Evolutionary conservation across 2,113 vertebrate genomes (phyloP).

Genomic region (Turnix velox): DNA sequence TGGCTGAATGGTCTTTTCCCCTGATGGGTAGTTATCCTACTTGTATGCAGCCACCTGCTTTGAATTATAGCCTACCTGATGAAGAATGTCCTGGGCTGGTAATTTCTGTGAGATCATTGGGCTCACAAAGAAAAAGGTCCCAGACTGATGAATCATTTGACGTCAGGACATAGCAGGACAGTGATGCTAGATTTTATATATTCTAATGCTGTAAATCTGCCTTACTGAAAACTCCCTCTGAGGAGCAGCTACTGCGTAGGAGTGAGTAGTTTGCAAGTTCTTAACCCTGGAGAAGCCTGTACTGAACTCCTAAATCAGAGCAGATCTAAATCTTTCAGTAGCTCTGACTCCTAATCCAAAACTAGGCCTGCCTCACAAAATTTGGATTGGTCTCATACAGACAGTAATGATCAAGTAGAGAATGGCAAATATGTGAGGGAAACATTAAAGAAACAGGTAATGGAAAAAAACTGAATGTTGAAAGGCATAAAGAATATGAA

Average conservation of each 20-base stretch:
- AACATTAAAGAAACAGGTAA: conserved; percentile 7
- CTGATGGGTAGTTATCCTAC: background rate
- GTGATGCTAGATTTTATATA: background rate
- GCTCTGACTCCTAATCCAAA: background rate
- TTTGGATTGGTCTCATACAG: background rate
- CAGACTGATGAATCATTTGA: background rate
- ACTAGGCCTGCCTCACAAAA: background rate
- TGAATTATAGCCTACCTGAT: background rate
- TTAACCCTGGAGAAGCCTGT: background rate
- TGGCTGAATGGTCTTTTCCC: background rate
- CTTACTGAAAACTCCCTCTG: background rate
- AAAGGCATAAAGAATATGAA: background rate
- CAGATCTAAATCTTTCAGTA: conserved; percentile 8
- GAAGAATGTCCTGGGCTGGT: background rate
- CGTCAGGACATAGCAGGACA: background rate
- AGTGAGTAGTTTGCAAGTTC: background rate
- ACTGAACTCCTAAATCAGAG: background rate
- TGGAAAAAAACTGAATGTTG: background rate
- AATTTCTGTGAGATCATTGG: background rate
- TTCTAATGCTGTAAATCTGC: background rate
- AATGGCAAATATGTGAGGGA: background rate
- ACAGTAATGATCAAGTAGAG: background rate
- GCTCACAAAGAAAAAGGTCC: background rate
- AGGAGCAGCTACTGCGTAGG: background rate
- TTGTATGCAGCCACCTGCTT: background rate